Evolutionary conservation across 1,140 invertebrate species (phyloP).

Genomic region (Panulirus ornatus): DNA sequence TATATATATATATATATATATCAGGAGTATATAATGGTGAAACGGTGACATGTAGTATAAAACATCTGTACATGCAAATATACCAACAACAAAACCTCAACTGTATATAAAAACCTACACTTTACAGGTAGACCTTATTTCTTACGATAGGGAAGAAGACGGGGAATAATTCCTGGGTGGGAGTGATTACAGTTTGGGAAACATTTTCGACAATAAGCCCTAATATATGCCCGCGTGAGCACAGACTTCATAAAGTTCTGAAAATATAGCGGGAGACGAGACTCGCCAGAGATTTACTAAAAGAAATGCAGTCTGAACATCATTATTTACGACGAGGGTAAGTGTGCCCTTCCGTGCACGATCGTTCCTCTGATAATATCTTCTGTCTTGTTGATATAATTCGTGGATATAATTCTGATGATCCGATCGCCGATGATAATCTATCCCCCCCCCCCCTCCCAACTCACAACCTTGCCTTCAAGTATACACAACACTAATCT

Average conservation of each 20-base stretch:
- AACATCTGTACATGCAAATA: too few species aligned
- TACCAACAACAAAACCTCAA: not conserved
- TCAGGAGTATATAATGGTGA: too few species aligned
- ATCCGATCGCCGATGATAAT: not conserved
- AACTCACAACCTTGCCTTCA: too few species aligned
- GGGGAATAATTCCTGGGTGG: slow-evolving; percentile 5
- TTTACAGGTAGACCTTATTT: not conserved
- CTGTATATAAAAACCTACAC: not conserved
- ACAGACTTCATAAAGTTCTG: not conserved
- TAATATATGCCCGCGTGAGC: not conserved
- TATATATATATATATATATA: too few species aligned
- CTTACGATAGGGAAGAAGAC: not conserved
- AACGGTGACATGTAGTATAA: too few species aligned
- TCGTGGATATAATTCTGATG: not conserved
- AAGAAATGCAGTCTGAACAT: not conserved
- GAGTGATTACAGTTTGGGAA: not conserved
- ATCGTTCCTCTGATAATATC: not conserved
- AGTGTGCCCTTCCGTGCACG: not conserved
- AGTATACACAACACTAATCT: too few species aligned
- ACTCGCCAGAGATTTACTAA: not conserved
- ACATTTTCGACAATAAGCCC: not conserved
- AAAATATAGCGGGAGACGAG: not conserved
- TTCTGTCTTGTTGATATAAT: not conserved
- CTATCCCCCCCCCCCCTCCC: not conserved
- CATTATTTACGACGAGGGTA: not conserved